Evolutionary conservation across 2,888 invertebrate species (phyloP).

Genomic region (Diaprepes abbreviatus): DNA sequence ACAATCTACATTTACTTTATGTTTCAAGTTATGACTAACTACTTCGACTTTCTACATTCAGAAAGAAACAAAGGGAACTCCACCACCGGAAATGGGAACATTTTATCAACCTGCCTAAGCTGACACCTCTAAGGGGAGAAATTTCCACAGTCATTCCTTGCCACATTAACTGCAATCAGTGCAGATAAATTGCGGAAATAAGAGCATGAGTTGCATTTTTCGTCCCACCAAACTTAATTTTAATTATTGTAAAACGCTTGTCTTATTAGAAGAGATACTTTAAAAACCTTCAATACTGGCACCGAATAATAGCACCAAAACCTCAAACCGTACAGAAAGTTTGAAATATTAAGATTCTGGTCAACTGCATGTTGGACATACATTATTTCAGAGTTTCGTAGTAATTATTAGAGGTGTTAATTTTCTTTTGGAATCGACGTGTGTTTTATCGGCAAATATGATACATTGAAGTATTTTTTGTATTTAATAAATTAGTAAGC

Average conservation of each 20-base stretch:
- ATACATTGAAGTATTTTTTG: too few species aligned
- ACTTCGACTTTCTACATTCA: background rate
- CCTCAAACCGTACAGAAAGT: too few species aligned
- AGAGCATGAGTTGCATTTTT: constrained; percentile 38
- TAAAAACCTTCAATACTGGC: too few species aligned
- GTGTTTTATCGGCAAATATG: too few species aligned
- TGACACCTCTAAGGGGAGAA: constrained; percentile 7
- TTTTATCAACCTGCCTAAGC: constrained; percentile 5
- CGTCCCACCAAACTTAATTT: background rate
- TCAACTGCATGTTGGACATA: too few species aligned
- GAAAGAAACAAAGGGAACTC: background rate
- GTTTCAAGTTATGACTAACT: constrained; percentile 2
- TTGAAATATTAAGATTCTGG: too few species aligned
- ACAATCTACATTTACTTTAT: background rate
- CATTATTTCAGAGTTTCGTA: too few species aligned
- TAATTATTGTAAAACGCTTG: background rate
- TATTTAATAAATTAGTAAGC: too few species aligned
- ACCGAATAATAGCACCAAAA: too few species aligned
- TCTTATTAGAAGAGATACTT: too few species aligned
- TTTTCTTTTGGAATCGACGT: too few species aligned
- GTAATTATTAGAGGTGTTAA: too few species aligned
- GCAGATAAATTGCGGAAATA: constrained; percentile 18
- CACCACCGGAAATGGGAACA: constrained; percentile 13
- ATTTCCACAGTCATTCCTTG: constrained; percentile 6
- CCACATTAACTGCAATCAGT: constrained; percentile 23